Conservation (phyloP, 92 coral and sea anemone genomes). For the Phymanthus crucifer region DNA sequence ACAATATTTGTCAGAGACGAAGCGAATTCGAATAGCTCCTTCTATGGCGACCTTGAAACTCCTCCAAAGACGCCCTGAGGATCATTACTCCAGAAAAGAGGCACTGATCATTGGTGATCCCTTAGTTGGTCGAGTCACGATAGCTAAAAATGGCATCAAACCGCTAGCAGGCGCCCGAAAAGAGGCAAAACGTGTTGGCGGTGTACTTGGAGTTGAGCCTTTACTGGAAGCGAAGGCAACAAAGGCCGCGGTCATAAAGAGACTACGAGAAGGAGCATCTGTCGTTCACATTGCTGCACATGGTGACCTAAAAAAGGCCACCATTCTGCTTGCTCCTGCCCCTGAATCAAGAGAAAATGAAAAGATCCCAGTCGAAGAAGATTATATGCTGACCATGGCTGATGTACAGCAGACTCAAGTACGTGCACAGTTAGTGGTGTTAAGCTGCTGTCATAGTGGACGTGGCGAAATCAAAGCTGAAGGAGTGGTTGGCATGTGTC, state of each 20-base stretch:
- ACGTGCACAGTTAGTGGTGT: too few species aligned
- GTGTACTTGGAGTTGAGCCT: not conserved
- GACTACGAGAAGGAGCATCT: conserved; percentile 10
- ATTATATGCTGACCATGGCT: too few species aligned
- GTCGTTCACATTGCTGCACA: not conserved
- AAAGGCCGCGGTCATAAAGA: not conserved
- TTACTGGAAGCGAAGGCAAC: not conserved
- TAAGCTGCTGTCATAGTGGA: too few species aligned
- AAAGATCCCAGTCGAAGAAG: too few species aligned
- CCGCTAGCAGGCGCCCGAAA: not conserved
- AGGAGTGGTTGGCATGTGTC: too few species aligned
- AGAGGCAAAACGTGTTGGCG: not conserved
- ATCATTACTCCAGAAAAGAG: not conserved
- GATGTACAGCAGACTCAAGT: too few species aligned
- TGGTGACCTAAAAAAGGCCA: not conserved
- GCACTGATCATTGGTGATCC: conserved; percentile 8
- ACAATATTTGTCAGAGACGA: conserved; percentile 7
- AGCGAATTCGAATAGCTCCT: not conserved
- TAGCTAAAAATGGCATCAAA: not conserved
- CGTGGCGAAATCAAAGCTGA: too few species aligned
- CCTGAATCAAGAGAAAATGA: not conserved
- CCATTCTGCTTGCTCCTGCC: conserved; percentile 1
- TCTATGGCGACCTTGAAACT: not conserved
- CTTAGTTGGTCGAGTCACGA: not conserved
- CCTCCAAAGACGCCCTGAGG: not conserved